Percentiles rank a stretch among this genome's conserved stretches.
Evolutionary conservation across 2,888 invertebrate genomes (phyloP).

Genomic region (Caenorhabditis japonica): DNA sequence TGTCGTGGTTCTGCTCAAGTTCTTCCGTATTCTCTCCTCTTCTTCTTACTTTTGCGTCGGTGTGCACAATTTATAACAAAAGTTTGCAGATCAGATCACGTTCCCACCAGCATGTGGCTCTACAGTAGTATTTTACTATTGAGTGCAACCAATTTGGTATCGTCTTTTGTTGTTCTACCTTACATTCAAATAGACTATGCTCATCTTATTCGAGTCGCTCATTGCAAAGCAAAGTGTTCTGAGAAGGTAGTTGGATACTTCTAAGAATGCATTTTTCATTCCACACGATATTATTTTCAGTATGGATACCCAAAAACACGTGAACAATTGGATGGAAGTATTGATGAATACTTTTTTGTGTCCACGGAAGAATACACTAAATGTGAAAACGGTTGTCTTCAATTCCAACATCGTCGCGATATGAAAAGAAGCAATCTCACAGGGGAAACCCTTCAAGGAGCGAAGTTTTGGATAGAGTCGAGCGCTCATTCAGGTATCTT

Average conservation of each 20-base stretch:
- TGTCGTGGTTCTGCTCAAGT: too few relatives aligned
- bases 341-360: slow-evolving; percentile 57
- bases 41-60: slow-evolving; percentile 19
- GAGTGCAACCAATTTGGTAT: slow-evolving; percentile 14
- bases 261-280: not conserved
- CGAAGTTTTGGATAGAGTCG: slow-evolving; percentile 64
- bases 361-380: slow-evolving; percentile 47
- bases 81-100: slow-evolving; percentile 22
- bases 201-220: slow-evolving; percentile 71
- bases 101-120: slow-evolving; percentile 40
- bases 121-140: slow-evolving; percentile 27
- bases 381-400: slow-evolving; percentile 67
- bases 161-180: slow-evolving; percentile 71
- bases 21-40: slow-evolving; percentile 9
- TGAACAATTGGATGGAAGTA: slow-evolving; percentile 49
- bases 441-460: slow-evolving; percentile 57
- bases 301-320: slow-evolving; percentile 58
- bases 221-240: slow-evolving; percentile 74
- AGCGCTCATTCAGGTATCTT: slow-evolving; percentile 54
- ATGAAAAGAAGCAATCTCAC: slow-evolving; percentile 53
- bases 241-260: slow-evolving; percentile 68
- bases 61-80: slow-evolving; percentile 8
- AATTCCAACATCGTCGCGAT: slow-evolving; percentile 55
- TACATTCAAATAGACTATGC: slow-evolving; percentile 76
- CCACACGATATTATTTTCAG: slow-evolving; percentile 35